A percentile compares a stretch with the other conserved stretches of the same genome.
Conservation (phyloP, 2,888 invertebrate genomes). For the Cyaniris semiargus region DNA sequence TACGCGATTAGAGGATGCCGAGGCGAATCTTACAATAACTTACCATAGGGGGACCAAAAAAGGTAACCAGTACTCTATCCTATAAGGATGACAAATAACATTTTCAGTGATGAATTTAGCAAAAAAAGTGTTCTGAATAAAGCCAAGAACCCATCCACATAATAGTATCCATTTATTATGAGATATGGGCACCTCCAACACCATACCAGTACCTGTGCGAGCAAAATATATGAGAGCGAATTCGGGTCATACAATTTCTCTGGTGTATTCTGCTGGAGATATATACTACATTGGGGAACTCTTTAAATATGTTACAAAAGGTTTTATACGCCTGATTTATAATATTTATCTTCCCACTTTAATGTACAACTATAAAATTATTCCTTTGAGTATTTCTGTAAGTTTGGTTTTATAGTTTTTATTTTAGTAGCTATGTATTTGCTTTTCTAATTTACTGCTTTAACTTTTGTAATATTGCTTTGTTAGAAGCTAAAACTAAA, state of each 20-base stretch:
- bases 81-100: background rate
- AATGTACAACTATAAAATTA: background rate
- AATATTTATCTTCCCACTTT: background rate
- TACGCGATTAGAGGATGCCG: too few relatives aligned
- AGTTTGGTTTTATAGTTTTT: background rate
- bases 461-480: too few relatives aligned
- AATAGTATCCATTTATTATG: constrained; percentile 17
- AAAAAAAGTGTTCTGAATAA: background rate
- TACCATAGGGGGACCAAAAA: background rate
- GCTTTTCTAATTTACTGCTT: background rate
- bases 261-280: background rate
- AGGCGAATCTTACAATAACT: too few relatives aligned
- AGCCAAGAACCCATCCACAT: background rate
- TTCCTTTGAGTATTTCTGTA: background rate
- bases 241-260: constrained; percentile 1
- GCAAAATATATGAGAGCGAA: background rate
- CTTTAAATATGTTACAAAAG: constrained; percentile 15
- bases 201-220: constrained; percentile 1
- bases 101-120: background rate
- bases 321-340: background rate
- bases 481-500: too few relatives aligned
- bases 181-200: background rate
- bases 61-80: background rate
- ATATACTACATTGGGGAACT: constrained; percentile 6
- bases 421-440: background rate